Evolutionary conservation across 2,888 invertebrate genomes (phyloP).

Genomic region (Drosophila ustulata): DNA sequence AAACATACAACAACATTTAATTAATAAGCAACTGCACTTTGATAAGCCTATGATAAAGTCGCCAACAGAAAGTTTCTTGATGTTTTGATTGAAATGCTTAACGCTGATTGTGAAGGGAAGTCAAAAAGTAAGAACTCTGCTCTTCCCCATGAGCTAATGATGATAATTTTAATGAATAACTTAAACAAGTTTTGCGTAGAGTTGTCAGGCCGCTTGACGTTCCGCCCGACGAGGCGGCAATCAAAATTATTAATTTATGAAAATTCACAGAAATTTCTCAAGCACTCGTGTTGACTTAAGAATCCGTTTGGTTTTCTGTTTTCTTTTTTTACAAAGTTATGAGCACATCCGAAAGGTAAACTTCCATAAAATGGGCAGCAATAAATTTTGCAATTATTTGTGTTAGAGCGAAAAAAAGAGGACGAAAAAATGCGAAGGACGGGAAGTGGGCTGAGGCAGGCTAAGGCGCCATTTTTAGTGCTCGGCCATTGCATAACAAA

Average conservation of each 20-base stretch:
- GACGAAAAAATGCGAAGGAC: background rate
- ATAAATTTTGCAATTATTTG: conserved; percentile 61
- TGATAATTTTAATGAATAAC: conserved; percentile 65
- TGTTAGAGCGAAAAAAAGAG: background rate
- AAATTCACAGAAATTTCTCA: conserved; percentile 41
- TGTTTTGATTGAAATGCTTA: conserved; percentile 15
- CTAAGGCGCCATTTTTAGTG: conserved; percentile 52
- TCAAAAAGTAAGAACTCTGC: conserved; percentile 26
- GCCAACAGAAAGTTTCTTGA: conserved; percentile 7
- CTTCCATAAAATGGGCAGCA: conserved; percentile 56
- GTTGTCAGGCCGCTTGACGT: conserved; percentile 24
- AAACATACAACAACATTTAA: conserved; percentile 38
- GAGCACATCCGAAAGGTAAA: conserved; percentile 65
- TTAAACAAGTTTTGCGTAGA: conserved; percentile 50
- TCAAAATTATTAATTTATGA: conserved; percentile 71
- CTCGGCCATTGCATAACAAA: conserved; percentile 51
- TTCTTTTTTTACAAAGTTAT: conserved; percentile 27
- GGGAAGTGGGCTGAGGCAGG: conserved; percentile 5
- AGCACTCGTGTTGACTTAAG: conserved; percentile 51
- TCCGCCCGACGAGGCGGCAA: conserved; percentile 36
- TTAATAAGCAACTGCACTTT: conserved; percentile 35
- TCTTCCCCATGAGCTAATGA: conserved; percentile 50
- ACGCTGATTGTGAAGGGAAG: conserved; percentile 51
- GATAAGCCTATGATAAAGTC: conserved; percentile 12
- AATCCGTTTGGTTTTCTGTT: conserved; percentile 15